A percentile compares a stretch with the other conserved stretches of the same genome.
Conservation (phyloP, 37 sponge, comb jelly and placozoan species). For the Diacarnus erythraeanus region DNA sequence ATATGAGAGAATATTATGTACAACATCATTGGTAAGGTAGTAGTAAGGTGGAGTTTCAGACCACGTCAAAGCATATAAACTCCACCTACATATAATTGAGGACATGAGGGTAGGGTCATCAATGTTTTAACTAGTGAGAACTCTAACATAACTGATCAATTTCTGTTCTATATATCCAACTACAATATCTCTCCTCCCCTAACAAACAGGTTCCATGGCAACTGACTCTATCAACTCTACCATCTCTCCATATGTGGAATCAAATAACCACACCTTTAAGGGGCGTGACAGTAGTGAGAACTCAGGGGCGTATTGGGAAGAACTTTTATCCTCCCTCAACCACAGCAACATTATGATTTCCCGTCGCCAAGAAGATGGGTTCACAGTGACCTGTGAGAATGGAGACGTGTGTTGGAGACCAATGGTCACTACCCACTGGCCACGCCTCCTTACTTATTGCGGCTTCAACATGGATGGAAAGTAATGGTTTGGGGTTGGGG, state of each 20-base stretch:
- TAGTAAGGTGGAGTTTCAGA: no score
- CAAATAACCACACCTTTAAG: neutral
- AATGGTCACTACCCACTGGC: slow-evolving; percentile 84
- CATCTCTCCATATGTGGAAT: neutral
- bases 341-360: neutral
- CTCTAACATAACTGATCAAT: neutral
- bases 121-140: no score
- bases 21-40: no score
- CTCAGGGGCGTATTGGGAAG: neutral
- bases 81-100: no score
- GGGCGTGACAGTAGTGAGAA: neutral
- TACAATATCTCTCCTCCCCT: neutral
- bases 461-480: slow-evolving; percentile 24
- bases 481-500: slow-evolving; percentile 11
- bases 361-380: slow-evolving; percentile 3
- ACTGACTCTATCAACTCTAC: neutral
- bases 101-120: no score
- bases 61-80: no score
- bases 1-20: no score
- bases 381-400: slow-evolving; percentile 43
- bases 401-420: slow-evolving; percentile 69
- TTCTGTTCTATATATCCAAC: neutral
- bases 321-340: slow-evolving; percentile 5
- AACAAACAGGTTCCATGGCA: neutral
- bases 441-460: slow-evolving; percentile 39